Base-by-base conservation (phyloP, 1,140 invertebrate species). In the Rhopalosiphum padi region DNA sequence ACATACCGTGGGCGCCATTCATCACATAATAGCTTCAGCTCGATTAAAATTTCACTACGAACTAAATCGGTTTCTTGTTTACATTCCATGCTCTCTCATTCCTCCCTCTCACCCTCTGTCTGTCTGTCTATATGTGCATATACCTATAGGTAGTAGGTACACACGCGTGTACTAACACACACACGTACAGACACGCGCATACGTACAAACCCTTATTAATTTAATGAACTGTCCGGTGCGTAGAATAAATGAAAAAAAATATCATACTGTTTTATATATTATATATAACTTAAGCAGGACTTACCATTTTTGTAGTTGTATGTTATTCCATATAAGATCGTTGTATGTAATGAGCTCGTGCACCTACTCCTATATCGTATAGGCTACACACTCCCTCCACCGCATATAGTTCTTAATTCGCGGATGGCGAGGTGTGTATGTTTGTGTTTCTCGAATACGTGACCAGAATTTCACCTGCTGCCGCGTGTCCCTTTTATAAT, bases 41-140 rank as follows among this genome's bases (percentile, higher is more conserved):
- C 90, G 90, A 91, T 91, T 91, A 91, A 91, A 91, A 91, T 91
- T 91, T 91, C 60, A 91, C 90, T 48, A 77, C 90, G 68, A 22
- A n/a, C 90, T 82, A 77, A 91, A 82, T 91, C 60, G 90, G 60
- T 91, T 91, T 91, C 43, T 91, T 91, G 90, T 91, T 91, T 91
- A 91, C 90, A 91, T 37, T 77, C 41, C 35, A 7, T 21, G 30
- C 18, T 21, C n/a, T n/a, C n/a, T 41, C 41, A 41, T 41, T 41
- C 41, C 41, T 41, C 41, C 2, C 2, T 41, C 3, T 41, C 41
- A 3, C 41, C 41, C 41, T 41, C 41, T 41, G 41, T n/a, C 30
- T 68, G 15, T 77, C 1, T n/a, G 15, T n/a, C 1, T n/a, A 18
- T n/a, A 18, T 15, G 60, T n/a, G 30, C 5, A 60, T 48, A 30